A percentile compares a stretch with the other conserved stretches of the same genome.
Evolutionary conservation across 2,797 vertebrate genomes (phyloP).

Genomic region (Semotilus atromaculatus): DNA sequence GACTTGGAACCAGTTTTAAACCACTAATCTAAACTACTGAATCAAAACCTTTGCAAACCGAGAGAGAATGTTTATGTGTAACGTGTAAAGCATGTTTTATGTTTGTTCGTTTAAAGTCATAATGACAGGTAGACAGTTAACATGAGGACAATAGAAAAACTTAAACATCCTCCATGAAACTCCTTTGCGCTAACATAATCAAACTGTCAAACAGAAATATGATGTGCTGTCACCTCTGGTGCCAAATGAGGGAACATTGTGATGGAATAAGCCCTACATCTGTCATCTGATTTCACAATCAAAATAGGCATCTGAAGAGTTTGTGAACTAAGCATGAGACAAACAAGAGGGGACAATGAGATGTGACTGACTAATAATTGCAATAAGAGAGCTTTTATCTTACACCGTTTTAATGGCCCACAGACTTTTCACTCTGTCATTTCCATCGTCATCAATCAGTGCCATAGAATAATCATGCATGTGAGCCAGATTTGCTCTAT

Average conservation of each 20-base stretch:
- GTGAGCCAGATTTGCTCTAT: neutral
- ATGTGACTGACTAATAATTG: constrained; percentile 80
- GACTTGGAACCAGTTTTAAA: neutral
- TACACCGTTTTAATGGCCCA: constrained; percentile 10
- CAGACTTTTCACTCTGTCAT: neutral
- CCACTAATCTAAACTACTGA: neutral
- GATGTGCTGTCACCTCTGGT: neutral
- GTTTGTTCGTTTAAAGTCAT: neutral
- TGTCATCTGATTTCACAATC: constrained; percentile 18
- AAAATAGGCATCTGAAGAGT: constrained; percentile 15
- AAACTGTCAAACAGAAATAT: constrained; percentile 16
- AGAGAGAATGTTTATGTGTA: neutral
- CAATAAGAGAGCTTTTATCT: constrained; percentile 61
- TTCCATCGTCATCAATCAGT: neutral
- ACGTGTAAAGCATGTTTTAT: neutral
- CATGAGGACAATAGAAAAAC: neutral
- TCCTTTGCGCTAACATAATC: neutral
- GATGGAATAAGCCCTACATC: neutral
- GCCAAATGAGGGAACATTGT: neutral
- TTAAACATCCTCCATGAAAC: constrained; percentile 10
- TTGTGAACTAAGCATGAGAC: constrained; percentile 67
- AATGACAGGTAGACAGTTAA: neutral
- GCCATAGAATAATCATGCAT: constrained; percentile 1
- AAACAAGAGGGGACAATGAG: constrained; percentile 77
- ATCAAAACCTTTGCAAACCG: neutral